Evolutionary conservation across 2,888 invertebrate genomes (phyloP).

Genomic region (Hipparchia semele): DNA sequence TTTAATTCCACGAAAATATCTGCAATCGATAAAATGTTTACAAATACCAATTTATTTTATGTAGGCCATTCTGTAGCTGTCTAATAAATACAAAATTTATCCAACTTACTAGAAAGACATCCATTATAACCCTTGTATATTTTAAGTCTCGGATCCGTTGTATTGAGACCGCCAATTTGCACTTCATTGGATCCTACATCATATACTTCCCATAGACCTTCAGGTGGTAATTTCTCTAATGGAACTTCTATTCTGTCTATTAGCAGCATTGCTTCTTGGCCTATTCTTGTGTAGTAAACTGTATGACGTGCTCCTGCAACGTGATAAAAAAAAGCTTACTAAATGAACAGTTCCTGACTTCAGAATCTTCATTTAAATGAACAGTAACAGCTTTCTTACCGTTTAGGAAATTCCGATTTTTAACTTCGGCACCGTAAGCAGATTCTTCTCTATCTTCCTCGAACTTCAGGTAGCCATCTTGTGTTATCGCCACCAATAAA

Average conservation of each 20-base stretch:
- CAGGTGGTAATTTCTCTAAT: conserved; percentile 86
- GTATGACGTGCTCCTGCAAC: conserved; percentile 88
- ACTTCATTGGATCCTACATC: conserved; percentile 90
- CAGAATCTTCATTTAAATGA: neutral
- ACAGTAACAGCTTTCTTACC: conserved; percentile 78
- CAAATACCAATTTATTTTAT: neutral
- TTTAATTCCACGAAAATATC: conserved; percentile 94
- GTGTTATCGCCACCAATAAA: conserved; percentile 90
- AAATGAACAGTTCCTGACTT: too few species aligned
- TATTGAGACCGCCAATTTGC: conserved; percentile 93
- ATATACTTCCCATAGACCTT: conserved; percentile 86
- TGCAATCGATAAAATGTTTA: conserved; percentile 56
- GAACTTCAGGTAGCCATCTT: conserved; percentile 92
- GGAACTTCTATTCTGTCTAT: conserved; percentile 91
- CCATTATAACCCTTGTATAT: conserved; percentile 95
- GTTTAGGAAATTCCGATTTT: conserved; percentile 91
- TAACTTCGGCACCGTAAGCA: conserved; percentile 88
- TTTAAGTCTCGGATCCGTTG: conserved; percentile 90
- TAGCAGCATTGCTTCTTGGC: conserved; percentile 87
- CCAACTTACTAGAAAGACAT: conserved; percentile 92
- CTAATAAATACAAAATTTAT: neutral
- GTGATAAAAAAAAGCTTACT: neutral
- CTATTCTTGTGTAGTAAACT: conserved; percentile 86
- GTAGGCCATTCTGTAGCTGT: too few species aligned
- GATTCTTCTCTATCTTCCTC: conserved; percentile 92